A percentile compares a stretch with the other conserved stretches of the same genome.
These are phyloP conservation scores for Anaspis maculata DNA, from an alignment of 2,888 invertebrate genomes.

Conservation along the genomic window DNA sequence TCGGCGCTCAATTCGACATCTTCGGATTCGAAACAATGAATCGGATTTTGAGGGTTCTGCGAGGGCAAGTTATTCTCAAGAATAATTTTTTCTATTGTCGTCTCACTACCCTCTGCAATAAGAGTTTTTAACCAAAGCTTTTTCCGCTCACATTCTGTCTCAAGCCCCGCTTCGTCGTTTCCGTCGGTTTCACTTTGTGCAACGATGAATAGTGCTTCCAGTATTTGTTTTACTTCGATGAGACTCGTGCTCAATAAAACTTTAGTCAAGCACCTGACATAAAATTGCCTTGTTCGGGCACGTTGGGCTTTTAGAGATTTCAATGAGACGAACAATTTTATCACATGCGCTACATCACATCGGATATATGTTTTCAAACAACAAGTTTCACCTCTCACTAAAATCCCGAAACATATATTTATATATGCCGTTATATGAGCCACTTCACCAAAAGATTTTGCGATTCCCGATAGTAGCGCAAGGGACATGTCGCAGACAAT, in stretches of 20 bases:
- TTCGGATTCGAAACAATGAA: not conserved
- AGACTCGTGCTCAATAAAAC: not conserved
- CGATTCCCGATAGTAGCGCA: conserved; percentile 7
- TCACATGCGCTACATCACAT: not conserved
- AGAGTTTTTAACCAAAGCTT: not conserved
- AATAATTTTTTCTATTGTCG: not conserved
- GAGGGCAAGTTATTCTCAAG: not conserved
- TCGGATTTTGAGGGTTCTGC: not conserved
- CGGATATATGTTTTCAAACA: not conserved
- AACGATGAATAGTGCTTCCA: not conserved
- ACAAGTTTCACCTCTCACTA: too few species aligned
- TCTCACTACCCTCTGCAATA: not conserved
- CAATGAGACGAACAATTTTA: not conserved
- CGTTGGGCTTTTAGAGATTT: not conserved
- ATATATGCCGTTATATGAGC: not conserved
- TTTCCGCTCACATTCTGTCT: not conserved
- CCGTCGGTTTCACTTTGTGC: not conserved
- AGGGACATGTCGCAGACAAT: conserved; percentile 12
- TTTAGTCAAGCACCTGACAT: not conserved
- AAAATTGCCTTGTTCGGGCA: not conserved
- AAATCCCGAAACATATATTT: not conserved
- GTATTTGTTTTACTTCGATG: not conserved
- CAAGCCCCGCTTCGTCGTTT: not conserved
- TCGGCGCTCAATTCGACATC: not conserved
- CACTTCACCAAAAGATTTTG: not conserved